Evolutionary conservation across 2,888 invertebrate genomes (phyloP).

Genomic region (Piscicola geometra): DNA sequence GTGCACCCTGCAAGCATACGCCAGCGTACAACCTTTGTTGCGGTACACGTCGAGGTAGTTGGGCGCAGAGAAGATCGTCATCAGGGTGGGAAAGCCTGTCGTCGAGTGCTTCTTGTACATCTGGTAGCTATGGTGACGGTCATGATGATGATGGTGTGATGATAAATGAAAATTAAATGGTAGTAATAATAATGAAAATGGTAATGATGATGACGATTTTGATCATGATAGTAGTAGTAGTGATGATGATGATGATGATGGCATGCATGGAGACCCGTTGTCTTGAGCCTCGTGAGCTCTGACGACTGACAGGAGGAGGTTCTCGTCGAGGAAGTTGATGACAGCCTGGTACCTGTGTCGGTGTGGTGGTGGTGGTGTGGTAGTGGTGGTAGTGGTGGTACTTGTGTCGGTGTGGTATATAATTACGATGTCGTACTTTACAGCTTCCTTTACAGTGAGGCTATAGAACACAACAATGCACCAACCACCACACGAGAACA

Average conservation of each 20-base stretch:
- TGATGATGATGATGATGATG: too few relatives aligned
- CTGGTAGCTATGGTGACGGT: slow-evolving; percentile 72
- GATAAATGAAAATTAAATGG: too few relatives aligned
- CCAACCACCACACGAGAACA: too few relatives aligned
- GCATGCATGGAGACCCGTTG: slow-evolving; percentile 27
- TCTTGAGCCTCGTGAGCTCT: slow-evolving; percentile 37
- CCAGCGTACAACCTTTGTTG: slow-evolving; percentile 68
- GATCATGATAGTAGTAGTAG: too few relatives aligned
- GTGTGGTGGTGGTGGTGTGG: too few relatives aligned
- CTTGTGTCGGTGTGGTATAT: background rate
- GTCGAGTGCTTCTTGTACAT: slow-evolving; percentile 99
- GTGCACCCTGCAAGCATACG: too few relatives aligned
- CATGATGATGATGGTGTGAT: too few relatives aligned
- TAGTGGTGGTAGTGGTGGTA: too few relatives aligned
- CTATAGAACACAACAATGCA: too few relatives aligned
- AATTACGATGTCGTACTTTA: background rate
- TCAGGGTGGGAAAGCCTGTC: slow-evolving; percentile 98
- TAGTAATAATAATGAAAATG: too few relatives aligned
- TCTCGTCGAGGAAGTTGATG: slow-evolving; percentile 29
- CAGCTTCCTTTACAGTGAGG: too few relatives aligned
- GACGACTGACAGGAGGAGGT: slow-evolving; percentile 33
- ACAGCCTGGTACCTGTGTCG: slow-evolving; percentile 27
- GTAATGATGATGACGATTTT: too few relatives aligned
- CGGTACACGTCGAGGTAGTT: slow-evolving; percentile 99
- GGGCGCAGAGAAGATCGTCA: slow-evolving; percentile 99